Percentiles rank a stretch among this genome's conserved stretches.
phyloP scores from a whole-genome alignment of 1,140 invertebrate species.

The Drosophila sulfurigaster region DNA sequence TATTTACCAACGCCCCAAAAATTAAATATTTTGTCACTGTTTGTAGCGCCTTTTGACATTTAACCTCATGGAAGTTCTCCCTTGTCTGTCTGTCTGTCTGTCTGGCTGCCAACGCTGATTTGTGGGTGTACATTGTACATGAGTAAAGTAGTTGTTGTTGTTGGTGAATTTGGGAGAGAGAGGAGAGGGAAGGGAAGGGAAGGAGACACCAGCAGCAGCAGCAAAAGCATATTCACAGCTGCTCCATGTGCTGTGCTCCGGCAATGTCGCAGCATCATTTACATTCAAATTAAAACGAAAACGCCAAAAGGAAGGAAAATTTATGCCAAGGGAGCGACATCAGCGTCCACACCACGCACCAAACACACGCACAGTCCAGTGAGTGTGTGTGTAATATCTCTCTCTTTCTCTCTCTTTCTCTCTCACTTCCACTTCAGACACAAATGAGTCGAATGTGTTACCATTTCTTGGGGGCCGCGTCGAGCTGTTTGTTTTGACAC shows the following conservation, averaged over 20 bases:
- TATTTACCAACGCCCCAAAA: constrained; percentile 79
- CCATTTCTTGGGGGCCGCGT: constrained; percentile 42
- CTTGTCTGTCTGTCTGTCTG: constrained; percentile 37
- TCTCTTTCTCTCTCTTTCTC: not conserved
- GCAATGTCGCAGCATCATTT: constrained; percentile 73
- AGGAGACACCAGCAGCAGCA: constrained; percentile 48
- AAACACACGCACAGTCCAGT: not conserved
- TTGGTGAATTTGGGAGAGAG: no score
- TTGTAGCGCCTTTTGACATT: constrained; percentile 76
- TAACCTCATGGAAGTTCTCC: constrained; percentile 59
- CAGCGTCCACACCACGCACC: not conserved
- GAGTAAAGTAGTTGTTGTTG: no score
- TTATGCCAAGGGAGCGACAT: constrained; percentile 68
- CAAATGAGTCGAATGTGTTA: constrained; percentile 58
- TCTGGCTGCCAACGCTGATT: constrained; percentile 48
- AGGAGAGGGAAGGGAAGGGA: not conserved
- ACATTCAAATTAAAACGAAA: constrained; percentile 81
- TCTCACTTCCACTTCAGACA: not conserved
- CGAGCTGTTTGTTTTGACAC: constrained; percentile 75
- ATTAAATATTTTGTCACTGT: constrained; percentile 82
- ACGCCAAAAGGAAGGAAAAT: constrained; percentile 70
- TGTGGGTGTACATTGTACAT: constrained; percentile 25
- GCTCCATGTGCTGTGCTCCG: constrained; percentile 22
- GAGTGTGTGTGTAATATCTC: not conserved
- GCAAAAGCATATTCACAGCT: constrained; percentile 39